Evolutionary conservation across 2,888 invertebrate genomes (phyloP), one percentile per base, ranked within the genome.

Genomic region (Platycnemis pennipes): DNA sequence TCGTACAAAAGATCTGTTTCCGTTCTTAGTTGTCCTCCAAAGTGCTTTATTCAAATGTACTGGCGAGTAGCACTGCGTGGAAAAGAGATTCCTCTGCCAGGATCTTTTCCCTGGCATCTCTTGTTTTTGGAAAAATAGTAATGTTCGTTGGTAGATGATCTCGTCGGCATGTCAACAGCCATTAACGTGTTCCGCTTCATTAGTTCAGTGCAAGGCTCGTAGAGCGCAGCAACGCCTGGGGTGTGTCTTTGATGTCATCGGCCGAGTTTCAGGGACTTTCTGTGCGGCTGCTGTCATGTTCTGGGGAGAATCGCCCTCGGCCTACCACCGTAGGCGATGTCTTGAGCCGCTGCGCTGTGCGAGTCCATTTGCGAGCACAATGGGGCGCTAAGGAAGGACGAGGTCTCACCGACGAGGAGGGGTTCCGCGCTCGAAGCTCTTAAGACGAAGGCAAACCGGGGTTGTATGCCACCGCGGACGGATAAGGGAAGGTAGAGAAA

Each of bases 271-370:
- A 77, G 37, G 31, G 26, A 77, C 37, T 31, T 16, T 77, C 31
- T 77, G 77, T 37, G 31, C 31, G 22, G 77, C 37, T 37, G 77
- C 77, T 77, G 77, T 77, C 77, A 77, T 77, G 77, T 77, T 77
- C 37, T 2, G 77, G 63, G 5, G 11, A 49, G 19, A 37, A 31
- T 26, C 37, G 11, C 31, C 26, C 77, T 37, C 31, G 13, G 2
- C 77, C 77, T 77, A 26, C 11, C 13, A 3, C 77, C 77, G 37
- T 1, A 77, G 77, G 77, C 8, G 77, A 77, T 77, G 11, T 31
- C 13, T 3, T 77, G 77, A 77, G 16, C n/a, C 63, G 26, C 26
- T 11, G 37, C n/a, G n/a, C n/a, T n/a, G n/a, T n/a, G 13, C 37
- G 37, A 5, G 77, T 77, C 77, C 37, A 77, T 77, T 77, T 77